These are phyloP conservation scores for Acanthisitta chloris DNA, from an alignment of 2,113 vertebrate species.

Conservation along the genomic window DNA sequence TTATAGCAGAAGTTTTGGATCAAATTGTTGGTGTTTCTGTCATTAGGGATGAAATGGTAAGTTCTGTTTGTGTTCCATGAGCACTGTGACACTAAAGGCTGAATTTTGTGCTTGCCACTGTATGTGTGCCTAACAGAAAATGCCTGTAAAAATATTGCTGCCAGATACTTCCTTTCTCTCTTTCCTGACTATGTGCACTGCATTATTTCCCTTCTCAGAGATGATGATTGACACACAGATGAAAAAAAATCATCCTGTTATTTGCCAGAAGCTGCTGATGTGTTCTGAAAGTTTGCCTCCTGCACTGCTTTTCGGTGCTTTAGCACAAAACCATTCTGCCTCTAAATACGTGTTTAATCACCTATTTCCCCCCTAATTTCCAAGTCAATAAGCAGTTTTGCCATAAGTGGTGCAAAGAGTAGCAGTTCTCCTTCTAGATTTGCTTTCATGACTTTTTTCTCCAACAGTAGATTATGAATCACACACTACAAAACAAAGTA, in stretches of 20 bases:
- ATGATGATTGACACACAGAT: neutral
- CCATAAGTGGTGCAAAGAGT: neutral
- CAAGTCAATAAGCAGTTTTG: neutral
- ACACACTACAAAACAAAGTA: neutral
- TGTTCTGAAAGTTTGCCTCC: neutral
- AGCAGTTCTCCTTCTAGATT: neutral
- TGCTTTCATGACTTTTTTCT: neutral
- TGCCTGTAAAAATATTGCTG: neutral
- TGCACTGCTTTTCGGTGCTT: neutral
- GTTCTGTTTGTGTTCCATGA: neutral
- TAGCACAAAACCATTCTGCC: neutral
- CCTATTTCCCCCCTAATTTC: neutral
- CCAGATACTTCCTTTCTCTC: neutral
- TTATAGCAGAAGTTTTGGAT: conserved; percentile 77
- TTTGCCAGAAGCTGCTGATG: neutral
- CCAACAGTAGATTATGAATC: neutral
- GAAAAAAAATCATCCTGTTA: neutral
- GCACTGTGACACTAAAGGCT: neutral
- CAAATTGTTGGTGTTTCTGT: conserved; percentile 83
- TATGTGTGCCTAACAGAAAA: neutral
- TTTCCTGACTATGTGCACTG: neutral
- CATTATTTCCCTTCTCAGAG: neutral
- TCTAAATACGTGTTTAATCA: neutral
- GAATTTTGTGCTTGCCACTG: neutral
- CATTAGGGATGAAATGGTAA: conserved; percentile 88